These are phyloP conservation scores for Cryptus viduatorius DNA, from an alignment of 2,888 invertebrate species.

Conservation along the genomic window DNA sequence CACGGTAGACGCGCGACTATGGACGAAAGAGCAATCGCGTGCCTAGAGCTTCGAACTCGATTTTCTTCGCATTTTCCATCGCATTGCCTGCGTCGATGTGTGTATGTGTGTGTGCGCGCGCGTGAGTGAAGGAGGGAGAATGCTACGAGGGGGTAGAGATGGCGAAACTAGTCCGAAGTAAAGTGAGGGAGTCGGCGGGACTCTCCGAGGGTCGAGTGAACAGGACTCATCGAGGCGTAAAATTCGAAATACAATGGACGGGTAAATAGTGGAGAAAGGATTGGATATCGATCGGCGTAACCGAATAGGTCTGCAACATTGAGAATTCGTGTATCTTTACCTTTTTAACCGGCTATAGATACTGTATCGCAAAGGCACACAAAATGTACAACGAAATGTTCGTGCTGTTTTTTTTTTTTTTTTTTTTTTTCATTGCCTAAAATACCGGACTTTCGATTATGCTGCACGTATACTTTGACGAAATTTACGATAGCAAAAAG, in stretches of 20 bases:
- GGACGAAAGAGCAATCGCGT: neutral
- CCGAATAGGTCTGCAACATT: neutral
- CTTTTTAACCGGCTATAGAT: neutral
- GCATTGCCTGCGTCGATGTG: slow-evolving; percentile 7
- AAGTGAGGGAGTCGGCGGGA: slow-evolving; percentile 30
- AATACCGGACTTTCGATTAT: neutral
- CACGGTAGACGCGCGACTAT: slow-evolving; percentile 12
- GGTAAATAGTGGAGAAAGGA: slow-evolving; percentile 48
- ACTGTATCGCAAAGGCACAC: neutral
- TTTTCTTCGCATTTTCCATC: slow-evolving; percentile 59
- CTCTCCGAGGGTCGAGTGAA: slow-evolving; percentile 54
- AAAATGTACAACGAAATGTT: neutral
- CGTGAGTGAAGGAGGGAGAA: slow-evolving; percentile 11
- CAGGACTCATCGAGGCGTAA: slow-evolving; percentile 66
- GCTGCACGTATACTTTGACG: neutral
- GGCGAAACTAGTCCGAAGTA: slow-evolving; percentile 14
- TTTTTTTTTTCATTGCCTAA: neutral
- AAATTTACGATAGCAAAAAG: neutral
- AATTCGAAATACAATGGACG: slow-evolving; percentile 66
- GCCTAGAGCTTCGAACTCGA: slow-evolving; percentile 34
- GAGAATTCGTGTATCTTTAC: slow-evolving; percentile 16
- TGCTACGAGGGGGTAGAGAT: slow-evolving; percentile 22
- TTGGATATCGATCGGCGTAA: slow-evolving; percentile 61
- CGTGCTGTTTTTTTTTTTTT: slow-evolving; percentile 21
- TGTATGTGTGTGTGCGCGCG: slow-evolving; percentile 13